Base-by-base conservation (phyloP, 1,140 invertebrate genomes). In the Trichonephila clavata region DNA sequence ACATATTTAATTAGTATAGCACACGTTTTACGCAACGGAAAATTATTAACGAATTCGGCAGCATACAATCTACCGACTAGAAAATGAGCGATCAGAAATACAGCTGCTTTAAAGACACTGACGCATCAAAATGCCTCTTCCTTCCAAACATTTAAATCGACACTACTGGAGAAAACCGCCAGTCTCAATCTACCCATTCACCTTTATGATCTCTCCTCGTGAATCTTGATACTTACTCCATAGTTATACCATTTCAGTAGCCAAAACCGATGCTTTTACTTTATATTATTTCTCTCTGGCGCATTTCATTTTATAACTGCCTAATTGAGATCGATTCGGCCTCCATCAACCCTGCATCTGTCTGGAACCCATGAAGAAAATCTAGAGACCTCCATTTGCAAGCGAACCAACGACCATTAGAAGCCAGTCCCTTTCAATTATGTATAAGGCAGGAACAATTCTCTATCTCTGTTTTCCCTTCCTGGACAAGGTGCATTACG, bases 371-470 rank as follows among this genome's bases (percentile, higher is more conserved):
- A 60, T 84, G 83, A 32, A 84, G 83, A 50, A 59, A 84, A 20
- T 13, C 14, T 13, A 68, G 10, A 24, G 65, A 83, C 50, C 10
- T 83, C 32, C 43, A 83, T 83, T 83, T 83, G 65, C 24, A 68
- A 68, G 65, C n/a, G 24, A n/a, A 50, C 43, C 43, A 50, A 18
- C 61, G 24, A n/a, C 83, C 83, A 84, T 84, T 84, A 59, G 83
- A 24, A 84, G 50, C 43, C 83, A 84, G 50, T 84, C 83, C 81
- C 83, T 84, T 84, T 84, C 83, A 84, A 84, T 84, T 84, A 84
- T 84, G 83, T 60, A 84, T 60, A 32, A 84, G 83, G 57, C 71
- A 77, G 16, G 71, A 77, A 77, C 71, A 77, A 77, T 77, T 77
- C 71, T 27, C 71, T 27, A 77, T 77, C 71, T 77, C 71, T 77